Conservation (phyloP, 2,797 vertebrate genomes). For the Myiothlypis coronata region DNA sequence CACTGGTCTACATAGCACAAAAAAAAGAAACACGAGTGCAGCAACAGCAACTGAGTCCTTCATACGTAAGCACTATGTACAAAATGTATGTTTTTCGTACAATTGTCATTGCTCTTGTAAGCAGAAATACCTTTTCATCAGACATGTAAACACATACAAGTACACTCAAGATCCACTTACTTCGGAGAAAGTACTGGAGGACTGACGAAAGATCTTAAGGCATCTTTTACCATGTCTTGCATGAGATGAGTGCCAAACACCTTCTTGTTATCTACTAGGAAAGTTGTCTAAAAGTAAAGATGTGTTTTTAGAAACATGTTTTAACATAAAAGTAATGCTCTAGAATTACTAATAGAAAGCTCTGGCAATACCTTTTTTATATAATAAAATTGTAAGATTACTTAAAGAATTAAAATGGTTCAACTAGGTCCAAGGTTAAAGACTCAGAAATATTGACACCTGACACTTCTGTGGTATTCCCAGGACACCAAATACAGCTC, state of each 20-base stretch:
- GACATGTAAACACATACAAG: not conserved
- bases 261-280: constrained; percentile 97
- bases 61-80: not conserved
- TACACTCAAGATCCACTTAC: constrained; percentile 75
- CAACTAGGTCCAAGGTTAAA: not conserved
- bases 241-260: constrained; percentile 97
- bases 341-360: not conserved
- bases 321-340: not conserved
- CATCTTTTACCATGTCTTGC: constrained; percentile 99
- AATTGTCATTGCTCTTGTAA: not conserved
- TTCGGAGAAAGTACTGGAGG: constrained; percentile 96
- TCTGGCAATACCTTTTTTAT: not conserved
- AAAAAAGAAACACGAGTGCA: not conserved
- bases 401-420: not conserved
- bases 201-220: constrained; percentile 94
- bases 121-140: not conserved
- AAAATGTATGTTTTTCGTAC: not conserved
- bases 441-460: not conserved
- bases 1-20: not conserved
- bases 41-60: not conserved
- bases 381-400: not conserved
- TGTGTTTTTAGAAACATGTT: not conserved
- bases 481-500: not conserved
- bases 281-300: constrained; percentile 85
- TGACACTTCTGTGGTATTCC: not conserved